Evolutionary conservation across 2,888 invertebrate species (phyloP), one percentile per base, ranked within the genome.

Genomic region (Dorcus parallelipipedus): DNA sequence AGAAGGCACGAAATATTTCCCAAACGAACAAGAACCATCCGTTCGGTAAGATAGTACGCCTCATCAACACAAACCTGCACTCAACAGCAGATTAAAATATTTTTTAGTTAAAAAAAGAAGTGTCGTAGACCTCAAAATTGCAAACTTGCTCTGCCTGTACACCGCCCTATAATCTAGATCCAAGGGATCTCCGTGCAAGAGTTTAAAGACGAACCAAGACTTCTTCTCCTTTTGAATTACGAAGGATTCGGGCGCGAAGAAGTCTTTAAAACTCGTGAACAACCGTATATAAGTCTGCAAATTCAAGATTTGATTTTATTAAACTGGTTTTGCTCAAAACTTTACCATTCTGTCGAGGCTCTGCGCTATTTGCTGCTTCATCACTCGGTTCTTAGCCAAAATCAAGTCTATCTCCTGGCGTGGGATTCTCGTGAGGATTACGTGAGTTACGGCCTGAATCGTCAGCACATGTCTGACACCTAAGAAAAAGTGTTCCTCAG

Each of bases 21-120:
- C 59, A 59, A 38, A 52, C 42, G n/a, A 43, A 26, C n/a, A 56
- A 10, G 38, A 59, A 59, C 8, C 40, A 49, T 53, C 59, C 59
- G 20, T 49, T 47, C 0, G 59, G 59, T 8, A 56, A 9, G 7
- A 59, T 55, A 1, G 59, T 59, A 38, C 49, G 48, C 39, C 52
- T 52, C 33, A 59, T 10, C 1, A 59, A 33, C 5, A 59, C 8
- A 26, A 56, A 59, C 39, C 59, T 59, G 45, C 20, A 9, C 3
- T 20, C 10, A 45, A 33, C 7, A 49, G 23, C 23, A 23, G 1
- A 23, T 33, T 20, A 20, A 23, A 8, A 9, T 26, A 20, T 49
- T 23, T 48, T 26, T 26, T 23, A 23, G 38, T 8, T 33, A 10
- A 45, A 20, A 17, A 14, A 3, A 14, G 14, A 1, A 14, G 14